A percentile compares a stretch with the other conserved stretches of the same genome.
phyloP scores from a whole-genome alignment of 2,113 vertebrate genomes.

The Crotophaga sulcirostris region DNA sequence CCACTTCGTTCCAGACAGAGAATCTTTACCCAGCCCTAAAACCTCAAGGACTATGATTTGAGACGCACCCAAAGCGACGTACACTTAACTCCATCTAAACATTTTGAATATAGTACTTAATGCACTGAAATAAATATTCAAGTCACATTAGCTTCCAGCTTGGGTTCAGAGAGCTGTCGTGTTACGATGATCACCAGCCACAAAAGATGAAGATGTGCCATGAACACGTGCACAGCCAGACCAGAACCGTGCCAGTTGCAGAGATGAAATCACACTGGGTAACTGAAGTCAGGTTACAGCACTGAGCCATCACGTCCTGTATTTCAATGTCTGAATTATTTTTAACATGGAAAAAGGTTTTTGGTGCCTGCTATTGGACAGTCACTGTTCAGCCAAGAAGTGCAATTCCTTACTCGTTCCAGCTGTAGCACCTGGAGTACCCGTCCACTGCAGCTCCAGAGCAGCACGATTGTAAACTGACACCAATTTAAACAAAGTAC shows the following conservation, averaged over 20 bases:
- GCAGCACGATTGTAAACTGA: fast-evolving
- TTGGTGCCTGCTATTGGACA: not conserved
- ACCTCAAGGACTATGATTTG: not conserved
- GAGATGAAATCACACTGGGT: fast-evolving
- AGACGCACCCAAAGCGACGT: not conserved
- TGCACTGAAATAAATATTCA: not conserved
- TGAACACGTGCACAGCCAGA: not conserved
- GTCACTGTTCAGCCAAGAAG: not conserved
- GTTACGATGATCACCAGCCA: not conserved
- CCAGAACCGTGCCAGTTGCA: fast-evolving
- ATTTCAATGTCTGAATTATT: not conserved
- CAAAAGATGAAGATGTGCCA: not conserved
- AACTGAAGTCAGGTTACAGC: not conserved
- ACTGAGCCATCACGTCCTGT: not conserved
- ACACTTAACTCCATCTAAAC: not conserved
- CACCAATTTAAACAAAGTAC: not conserved
- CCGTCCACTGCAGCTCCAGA: not conserved
- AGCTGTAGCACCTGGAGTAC: not conserved
- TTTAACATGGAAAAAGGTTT: not conserved
- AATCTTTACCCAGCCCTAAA: not conserved
- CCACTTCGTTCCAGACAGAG: not conserved
- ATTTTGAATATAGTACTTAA: not conserved
- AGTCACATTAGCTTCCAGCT: not conserved
- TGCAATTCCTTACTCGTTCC: fast-evolving
- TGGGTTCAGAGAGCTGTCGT: not conserved